Base-by-base conservation (phyloP, 2,888 invertebrate species). In the Caenorhabditis panamensis region DNA sequence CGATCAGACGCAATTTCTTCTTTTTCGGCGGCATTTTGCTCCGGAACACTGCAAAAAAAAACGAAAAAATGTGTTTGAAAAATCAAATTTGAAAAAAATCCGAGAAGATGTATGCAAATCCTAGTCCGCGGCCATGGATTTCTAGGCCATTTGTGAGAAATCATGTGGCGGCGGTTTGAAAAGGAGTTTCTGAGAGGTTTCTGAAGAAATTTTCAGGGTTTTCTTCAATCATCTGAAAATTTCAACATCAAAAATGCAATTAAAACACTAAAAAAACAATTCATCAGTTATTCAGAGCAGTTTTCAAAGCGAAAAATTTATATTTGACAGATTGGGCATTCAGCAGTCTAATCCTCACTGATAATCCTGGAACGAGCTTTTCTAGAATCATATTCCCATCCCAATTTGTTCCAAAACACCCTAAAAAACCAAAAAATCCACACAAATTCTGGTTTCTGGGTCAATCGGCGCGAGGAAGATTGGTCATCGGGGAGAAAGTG, bases 401-500 rank as follows among this genome's bases (percentile, higher is more conserved):
- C 22, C 24, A 53, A 16, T 22, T 53, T 24, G 13, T 9, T 26
- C 11, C 2, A 31, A n/a, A 28, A 56, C 18, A 5, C 16, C 13
- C 26, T 11, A 8, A 18, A 49, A 18, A 49, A 49, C 18, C 44
- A n/a, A 3, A 49, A 49, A 49, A 49, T 49, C 49, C 49, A 51
- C 2, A 13, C 9, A 24, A 51, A 51, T 49, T 26, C 24, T 51
- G 24, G 51, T 24, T 51, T 51, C 51, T 51, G 51, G 51, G 51
- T 51, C 51, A 51, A 13, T 13, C 49, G 20, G 49, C 18, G 49
- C 22, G 49, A 2, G 20, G 49, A 49, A 16, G n/a, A n/a, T n/a
- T 16, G 16, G 44, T 31, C 44, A 49, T 4, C 18, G 4, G 5
- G 24, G 16, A 8, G 16, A 6, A 24, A 51, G 8, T 13, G 49